Evolutionary conservation across 1,140 invertebrate species (phyloP).

Genomic region (Camponotus vicinus): DNA sequence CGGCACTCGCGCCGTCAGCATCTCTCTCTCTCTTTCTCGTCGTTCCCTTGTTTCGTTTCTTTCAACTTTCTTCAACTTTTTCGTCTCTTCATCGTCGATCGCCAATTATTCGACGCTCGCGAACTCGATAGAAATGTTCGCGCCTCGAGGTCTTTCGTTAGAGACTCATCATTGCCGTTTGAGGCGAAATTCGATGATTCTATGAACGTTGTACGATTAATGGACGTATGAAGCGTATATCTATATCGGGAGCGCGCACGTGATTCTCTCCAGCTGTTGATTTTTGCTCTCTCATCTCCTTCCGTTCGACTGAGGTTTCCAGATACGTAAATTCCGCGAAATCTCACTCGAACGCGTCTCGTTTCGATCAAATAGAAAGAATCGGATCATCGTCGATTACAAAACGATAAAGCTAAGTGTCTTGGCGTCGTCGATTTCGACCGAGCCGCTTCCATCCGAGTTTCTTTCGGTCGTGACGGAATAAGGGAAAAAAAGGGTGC

Average conservation of each 20-base stretch:
- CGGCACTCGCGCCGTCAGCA: not conserved
- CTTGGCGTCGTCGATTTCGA: not conserved
- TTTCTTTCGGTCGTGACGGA: not conserved
- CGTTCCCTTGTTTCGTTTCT: not conserved
- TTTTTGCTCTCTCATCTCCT: not conserved
- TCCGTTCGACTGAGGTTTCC: not conserved
- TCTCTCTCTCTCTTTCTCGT: not conserved
- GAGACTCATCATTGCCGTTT: not conserved
- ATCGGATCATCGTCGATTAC: no score
- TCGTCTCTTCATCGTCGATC: not conserved
- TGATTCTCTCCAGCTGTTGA: not conserved
- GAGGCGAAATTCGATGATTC: not conserved
- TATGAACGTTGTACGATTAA: not conserved
- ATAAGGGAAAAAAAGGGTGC: slow-evolving; percentile 63
- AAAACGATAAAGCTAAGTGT: not conserved
- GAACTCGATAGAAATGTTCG: not conserved
- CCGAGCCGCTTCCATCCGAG: not conserved
- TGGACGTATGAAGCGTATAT: not conserved
- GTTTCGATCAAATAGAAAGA: not conserved
- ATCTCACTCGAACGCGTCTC: not conserved
- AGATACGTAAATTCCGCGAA: no score
- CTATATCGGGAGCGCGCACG: not conserved
- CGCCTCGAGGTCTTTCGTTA: not conserved
- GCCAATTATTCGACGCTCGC: not conserved
- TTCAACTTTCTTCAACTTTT: not conserved